Evolutionary conservation across 2,888 invertebrate genomes (phyloP), one percentile per base, ranked within the genome.

Genomic region (Sialis lutaria): DNA sequence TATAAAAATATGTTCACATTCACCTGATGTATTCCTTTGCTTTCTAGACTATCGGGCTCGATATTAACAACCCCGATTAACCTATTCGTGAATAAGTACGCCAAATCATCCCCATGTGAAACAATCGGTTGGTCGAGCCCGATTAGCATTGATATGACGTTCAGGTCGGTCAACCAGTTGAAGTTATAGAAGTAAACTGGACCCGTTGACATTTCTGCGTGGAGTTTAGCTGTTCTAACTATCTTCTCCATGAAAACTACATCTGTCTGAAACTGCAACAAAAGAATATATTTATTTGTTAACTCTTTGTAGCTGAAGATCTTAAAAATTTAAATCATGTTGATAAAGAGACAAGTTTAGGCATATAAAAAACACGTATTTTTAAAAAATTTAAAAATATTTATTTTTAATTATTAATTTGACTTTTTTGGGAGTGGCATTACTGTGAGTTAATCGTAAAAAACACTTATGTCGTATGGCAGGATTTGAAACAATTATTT

Each of bases 61-160:
- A 54, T 51, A 33, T 44, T 42, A 8, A 55, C 53, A 6, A 54
- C 51, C 4, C 45, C 10, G 6, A 44, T 32, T 42, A 22, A 22
- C 22, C 22, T 22, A 22, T 22, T 22, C 22, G 22, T 22, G 22
- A 22, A 22, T n/a, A 60, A 43, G 45, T 60, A 59, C 7, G 55
- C 55, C 8, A 59, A 42, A 9, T 60, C 60, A 50, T 60, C 60
- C 33, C 50, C 55, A 51, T 59, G 60, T 32, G 52, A 50, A 4
- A 51, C 56, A 40, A 58, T 55, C 49, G 49, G 37, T 55, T 52
- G 5, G 52, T 55, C 37, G 50, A 46, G 6, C 10, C 32, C 32
- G 9, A 42, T 10, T 30, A 42, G 31, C 31, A 8, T 42, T 4
- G 13, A 8, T 4, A 42, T 30, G 7, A 42, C 8, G 42, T 42